These are phyloP conservation scores for Eulemur macaco DNA, from an alignment of 2,113 vertebrate species.

Conservation along the genomic window DNA sequence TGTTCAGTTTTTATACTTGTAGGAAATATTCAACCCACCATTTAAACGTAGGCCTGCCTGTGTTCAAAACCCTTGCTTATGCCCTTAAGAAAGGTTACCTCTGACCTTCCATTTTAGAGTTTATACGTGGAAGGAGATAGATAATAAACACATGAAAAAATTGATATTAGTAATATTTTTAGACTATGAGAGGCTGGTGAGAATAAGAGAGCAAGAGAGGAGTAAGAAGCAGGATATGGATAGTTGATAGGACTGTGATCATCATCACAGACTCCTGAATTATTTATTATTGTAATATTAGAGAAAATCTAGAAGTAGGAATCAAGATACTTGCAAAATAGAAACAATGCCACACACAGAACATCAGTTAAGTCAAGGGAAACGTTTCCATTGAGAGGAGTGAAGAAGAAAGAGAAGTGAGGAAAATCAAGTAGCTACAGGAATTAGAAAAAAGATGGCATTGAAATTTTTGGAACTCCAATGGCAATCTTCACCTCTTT, in stretches of 20 bases:
- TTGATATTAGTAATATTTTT: neutral
- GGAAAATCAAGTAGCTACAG: neutral
- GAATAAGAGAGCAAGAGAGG: neutral
- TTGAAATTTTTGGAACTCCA: neutral
- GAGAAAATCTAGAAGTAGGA: neutral
- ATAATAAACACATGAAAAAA: neutral
- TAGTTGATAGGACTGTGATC: neutral
- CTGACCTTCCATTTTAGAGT: neutral
- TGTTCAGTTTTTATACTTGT: neutral
- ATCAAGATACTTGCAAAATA: neutral
- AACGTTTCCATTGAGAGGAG: neutral
- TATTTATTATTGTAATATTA: neutral
- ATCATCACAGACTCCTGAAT: neutral
- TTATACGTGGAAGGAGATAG: accelerated
- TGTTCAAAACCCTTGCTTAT: neutral
- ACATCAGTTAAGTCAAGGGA: neutral
- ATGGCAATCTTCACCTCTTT: neutral
- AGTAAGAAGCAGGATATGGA: no score
- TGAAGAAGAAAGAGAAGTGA: neutral
- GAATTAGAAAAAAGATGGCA: neutral
- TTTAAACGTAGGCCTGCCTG: neutral
- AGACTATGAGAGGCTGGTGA: neutral
- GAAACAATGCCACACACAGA: neutral
- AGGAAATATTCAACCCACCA: neutral
- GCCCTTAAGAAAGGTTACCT: neutral